phyloP scores from a whole-genome alignment of 2,113 vertebrate species.

The Phaethon lepturus region DNA sequence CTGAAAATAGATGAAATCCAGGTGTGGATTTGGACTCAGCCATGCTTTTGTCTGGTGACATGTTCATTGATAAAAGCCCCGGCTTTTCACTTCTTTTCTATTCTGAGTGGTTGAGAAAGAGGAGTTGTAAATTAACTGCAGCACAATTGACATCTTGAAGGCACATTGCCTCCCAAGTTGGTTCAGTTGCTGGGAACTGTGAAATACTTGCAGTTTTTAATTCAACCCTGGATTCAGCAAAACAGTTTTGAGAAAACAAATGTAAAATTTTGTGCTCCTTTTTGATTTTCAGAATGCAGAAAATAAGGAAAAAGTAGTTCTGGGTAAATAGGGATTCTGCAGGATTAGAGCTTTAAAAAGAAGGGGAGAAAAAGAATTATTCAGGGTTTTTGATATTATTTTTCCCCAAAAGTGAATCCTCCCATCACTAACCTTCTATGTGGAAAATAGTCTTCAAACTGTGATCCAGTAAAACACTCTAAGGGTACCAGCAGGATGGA shows the following conservation, averaged over 20 bases:
- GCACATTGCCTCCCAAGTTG: neutral
- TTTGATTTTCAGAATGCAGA: neutral
- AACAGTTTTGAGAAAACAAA: neutral
- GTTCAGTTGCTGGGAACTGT: neutral
- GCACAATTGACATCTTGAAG: neutral
- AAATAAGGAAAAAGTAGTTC: neutral
- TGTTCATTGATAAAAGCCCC: neutral
- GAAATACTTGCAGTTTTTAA: neutral
- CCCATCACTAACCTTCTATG: neutral
- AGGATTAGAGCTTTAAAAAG: neutral
- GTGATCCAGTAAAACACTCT: neutral
- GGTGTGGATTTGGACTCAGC: neutral
- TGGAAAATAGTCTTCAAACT: neutral
- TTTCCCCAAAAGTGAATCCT: neutral
- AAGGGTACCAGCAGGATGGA: neutral
- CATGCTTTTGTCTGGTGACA: neutral
- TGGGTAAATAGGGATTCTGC: neutral
- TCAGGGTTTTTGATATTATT: neutral
- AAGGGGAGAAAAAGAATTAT: neutral
- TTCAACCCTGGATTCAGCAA: neutral
- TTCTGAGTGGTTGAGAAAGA: neutral
- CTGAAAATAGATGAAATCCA: neutral
- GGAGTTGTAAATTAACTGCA: neutral
- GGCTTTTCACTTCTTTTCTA: neutral
- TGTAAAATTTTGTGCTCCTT: neutral